These are phyloP conservation scores for Cervus canadensis DNA, from an alignment of 2,113 vertebrate species.

Conservation along the genomic window DNA sequence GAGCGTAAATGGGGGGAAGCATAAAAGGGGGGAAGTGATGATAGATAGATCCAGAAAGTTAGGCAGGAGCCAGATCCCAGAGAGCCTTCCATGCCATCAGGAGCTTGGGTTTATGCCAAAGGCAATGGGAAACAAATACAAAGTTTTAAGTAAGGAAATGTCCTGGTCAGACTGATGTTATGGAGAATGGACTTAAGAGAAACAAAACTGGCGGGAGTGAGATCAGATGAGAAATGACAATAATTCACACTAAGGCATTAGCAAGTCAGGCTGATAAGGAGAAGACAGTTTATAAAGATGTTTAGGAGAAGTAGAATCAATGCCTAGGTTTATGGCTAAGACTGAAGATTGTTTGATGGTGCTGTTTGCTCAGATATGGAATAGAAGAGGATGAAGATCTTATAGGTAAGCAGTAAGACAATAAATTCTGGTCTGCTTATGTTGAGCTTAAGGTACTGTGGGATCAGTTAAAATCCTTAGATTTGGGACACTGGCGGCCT, in stretches of 20 bases:
- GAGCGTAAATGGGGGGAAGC: background rate
- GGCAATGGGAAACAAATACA: background rate
- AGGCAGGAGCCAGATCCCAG: background rate
- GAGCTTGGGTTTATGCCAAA: background rate
- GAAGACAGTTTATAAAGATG: background rate
- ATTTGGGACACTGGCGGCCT: background rate
- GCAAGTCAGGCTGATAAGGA: background rate
- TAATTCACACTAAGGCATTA: background rate
- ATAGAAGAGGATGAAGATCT: background rate
- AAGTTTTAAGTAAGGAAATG: background rate
- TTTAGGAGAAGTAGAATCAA: background rate
- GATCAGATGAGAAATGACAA: background rate
- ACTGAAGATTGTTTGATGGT: background rate
- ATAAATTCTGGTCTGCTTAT: background rate
- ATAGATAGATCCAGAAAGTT: background rate
- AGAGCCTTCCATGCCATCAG: background rate
- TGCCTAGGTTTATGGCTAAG: background rate
- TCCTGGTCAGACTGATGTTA: background rate
- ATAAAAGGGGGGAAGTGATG: background rate
- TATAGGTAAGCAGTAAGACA: background rate
- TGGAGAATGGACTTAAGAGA: background rate
- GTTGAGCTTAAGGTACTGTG: background rate
- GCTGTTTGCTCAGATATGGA: background rate
- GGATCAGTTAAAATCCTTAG: background rate
- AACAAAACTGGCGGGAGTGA: background rate